These are phyloP conservation scores for Tragelaphus strepsiceros DNA, from an alignment of 2,113 vertebrate species.

Conservation along the genomic window DNA sequence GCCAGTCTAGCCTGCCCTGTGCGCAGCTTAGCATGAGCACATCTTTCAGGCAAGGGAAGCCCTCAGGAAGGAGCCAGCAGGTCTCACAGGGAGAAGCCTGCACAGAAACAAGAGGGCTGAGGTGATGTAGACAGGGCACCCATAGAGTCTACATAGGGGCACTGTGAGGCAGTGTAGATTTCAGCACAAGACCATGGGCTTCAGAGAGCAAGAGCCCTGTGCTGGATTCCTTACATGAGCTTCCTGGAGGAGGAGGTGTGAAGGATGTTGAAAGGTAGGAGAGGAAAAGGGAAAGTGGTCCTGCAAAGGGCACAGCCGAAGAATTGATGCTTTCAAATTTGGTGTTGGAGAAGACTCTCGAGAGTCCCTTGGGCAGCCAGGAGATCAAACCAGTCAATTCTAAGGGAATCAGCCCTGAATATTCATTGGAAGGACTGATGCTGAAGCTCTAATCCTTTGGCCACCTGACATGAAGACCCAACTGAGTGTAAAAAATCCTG, in stretches of 20 bases:
- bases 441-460: background rate
- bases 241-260: background rate
- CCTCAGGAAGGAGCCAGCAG: background rate
- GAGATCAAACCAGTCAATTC: background rate
- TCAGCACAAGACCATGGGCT: background rate
- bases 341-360: background rate
- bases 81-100: background rate
- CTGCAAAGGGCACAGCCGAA: background rate
- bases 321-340: background rate
- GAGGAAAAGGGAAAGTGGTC: background rate
- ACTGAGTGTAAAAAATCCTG: background rate
- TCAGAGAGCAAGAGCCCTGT: background rate
- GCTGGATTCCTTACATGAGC: background rate
- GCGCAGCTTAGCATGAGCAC: background rate
- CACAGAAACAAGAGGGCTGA: background rate
- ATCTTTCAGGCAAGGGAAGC: background rate
- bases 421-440: background rate
- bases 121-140: background rate
- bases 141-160: background rate
- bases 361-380: background rate
- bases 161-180: background rate
- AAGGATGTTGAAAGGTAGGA: background rate
- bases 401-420: background rate
- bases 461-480: background rate
- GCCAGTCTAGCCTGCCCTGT: background rate